Percentiles rank a stretch among this genome's conserved stretches.
These are phyloP conservation scores for Trachemys scripta DNA, from an alignment of 2,113 vertebrate genomes.

Conservation along the genomic window DNA sequence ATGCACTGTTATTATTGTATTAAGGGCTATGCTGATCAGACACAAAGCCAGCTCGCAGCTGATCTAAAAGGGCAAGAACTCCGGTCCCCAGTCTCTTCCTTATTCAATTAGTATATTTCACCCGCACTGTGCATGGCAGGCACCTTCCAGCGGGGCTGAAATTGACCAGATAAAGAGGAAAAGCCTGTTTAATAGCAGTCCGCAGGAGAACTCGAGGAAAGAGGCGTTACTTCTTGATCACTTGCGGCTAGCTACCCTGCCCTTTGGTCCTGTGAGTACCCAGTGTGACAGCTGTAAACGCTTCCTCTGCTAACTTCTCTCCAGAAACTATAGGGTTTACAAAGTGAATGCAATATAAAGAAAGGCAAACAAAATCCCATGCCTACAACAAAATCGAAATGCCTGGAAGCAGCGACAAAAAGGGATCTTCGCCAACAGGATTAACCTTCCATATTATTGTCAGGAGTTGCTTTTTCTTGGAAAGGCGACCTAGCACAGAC, in stretches of 20 bases:
- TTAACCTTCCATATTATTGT: neutral
- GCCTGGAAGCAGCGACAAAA: neutral
- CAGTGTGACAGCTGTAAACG: neutral
- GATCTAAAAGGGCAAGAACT: conserved; percentile 33
- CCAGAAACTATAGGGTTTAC: neutral
- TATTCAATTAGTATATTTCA: conserved; percentile 47
- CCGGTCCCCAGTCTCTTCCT: conserved; percentile 19
- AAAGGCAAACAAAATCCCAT: neutral
- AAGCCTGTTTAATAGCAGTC: neutral
- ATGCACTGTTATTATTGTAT: conserved; percentile 10
- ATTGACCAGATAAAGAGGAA: neutral
- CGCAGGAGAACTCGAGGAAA: neutral
- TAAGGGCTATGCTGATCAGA: neutral
- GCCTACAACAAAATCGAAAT: neutral
- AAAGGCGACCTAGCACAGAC: neutral
- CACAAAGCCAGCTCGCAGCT: neutral
- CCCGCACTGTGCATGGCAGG: neutral
- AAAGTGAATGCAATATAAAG: neutral
- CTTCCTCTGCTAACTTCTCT: conserved; percentile 15
- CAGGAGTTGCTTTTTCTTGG: conserved; percentile 7
- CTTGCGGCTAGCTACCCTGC: neutral
- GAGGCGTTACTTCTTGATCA: neutral
- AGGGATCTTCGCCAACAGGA: neutral
- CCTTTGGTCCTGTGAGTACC: neutral
- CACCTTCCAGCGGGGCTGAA: neutral